phyloP scores from a whole-genome alignment of 2,113 vertebrate genomes.

The Phalacrocorax brasilianus region DNA sequence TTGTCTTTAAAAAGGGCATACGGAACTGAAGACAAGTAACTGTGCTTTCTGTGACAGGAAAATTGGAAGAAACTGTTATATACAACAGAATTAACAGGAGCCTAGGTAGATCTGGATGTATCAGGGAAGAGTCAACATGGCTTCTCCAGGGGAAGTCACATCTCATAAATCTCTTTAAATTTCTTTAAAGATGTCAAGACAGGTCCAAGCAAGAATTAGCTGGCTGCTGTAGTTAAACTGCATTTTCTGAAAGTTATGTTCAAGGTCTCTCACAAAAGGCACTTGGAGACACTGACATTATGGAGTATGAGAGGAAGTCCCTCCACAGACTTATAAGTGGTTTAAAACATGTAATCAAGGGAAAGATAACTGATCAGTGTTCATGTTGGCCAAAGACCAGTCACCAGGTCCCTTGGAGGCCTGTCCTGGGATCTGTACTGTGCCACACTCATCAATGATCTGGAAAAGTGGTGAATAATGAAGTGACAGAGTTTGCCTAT shows the following conservation, averaged over 20 bases:
- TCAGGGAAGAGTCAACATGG: not conserved
- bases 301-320: not conserved
- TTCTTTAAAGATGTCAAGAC: not conserved
- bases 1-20: not conserved
- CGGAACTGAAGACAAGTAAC: not conserved
- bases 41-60: not conserved
- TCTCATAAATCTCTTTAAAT: not conserved
- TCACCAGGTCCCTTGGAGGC: fast-evolving
- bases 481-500: constrained; percentile 54
- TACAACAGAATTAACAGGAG: not conserved
- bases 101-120: not conserved
- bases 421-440: not conserved
- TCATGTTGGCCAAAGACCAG: not conserved
- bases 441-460: not conserved
- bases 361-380: not conserved
- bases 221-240: not conserved
- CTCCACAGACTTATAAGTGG: not conserved
- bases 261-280: not conserved
- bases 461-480: constrained; percentile 26
- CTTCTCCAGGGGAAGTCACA: not conserved
- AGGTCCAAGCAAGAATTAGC: not conserved
- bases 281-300: not conserved
- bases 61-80: not conserved
- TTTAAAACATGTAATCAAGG: not conserved
- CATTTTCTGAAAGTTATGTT: not conserved